phyloP scores from a whole-genome alignment of 2,797 vertebrate species.

The Hapalemur alaotrensis region DNA sequence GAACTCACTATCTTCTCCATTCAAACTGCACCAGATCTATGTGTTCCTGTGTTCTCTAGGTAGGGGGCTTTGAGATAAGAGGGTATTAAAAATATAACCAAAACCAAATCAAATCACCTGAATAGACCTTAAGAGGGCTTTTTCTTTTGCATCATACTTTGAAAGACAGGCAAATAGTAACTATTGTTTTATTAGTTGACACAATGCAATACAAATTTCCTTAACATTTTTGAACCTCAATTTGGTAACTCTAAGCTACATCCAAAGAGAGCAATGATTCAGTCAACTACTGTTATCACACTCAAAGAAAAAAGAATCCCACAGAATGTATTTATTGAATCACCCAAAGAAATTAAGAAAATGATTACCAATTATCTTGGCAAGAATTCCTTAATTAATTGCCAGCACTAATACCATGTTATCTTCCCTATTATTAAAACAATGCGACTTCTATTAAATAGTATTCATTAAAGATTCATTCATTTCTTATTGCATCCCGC shows the following conservation, averaged over 20 bases:
- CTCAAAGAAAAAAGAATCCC: background rate
- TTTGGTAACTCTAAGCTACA: conserved; percentile 23
- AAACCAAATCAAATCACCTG: background rate
- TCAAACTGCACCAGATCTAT: background rate
- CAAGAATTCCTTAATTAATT: conserved; percentile 79
- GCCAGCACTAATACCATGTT: conserved; percentile 71
- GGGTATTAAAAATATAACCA: background rate
- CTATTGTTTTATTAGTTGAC: conserved; percentile 4
- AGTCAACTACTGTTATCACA: conserved; percentile 54
- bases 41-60: background rate
- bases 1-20: background rate
- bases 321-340: conserved; percentile 70
- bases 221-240: background rate
- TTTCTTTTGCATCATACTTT: background rate
- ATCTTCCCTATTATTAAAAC: conserved; percentile 77
- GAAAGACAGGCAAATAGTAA: background rate
- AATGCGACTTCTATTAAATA: conserved; percentile 77
- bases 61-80: background rate
- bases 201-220: conserved; percentile 1
- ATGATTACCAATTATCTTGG: conserved; percentile 78
- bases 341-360: conserved; percentile 77
- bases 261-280: background rate
- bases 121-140: background rate
- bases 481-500: conserved; percentile 70
- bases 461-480: conserved; percentile 81